Conservation (phyloP, 2,113 vertebrate species). For the Todiramphus chloris region DNA sequence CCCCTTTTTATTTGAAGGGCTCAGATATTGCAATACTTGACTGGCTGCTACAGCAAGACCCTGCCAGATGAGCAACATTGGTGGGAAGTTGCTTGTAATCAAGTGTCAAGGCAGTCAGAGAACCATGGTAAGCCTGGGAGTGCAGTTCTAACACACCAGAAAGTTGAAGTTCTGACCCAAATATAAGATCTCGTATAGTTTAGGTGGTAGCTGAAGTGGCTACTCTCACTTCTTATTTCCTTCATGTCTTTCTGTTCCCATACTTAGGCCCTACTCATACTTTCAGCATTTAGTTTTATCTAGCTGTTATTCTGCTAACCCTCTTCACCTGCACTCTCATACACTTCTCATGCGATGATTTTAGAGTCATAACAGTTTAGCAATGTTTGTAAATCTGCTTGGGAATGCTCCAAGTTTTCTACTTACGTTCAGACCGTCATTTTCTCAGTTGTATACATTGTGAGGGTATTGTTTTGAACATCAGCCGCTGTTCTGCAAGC, state of each 20-base stretch:
- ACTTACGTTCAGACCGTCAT: background rate
- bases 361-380: background rate
- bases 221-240: background rate
- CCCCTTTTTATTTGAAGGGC: background rate
- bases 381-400: background rate
- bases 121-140: fast-evolving
- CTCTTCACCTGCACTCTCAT: background rate
- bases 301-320: background rate
- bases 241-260: background rate
- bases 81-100: background rate
- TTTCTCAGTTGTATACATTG: background rate
- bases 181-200: background rate
- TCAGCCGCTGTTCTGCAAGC: background rate
- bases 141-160: background rate
- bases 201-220: background rate
- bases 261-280: background rate
- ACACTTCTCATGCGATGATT: background rate
- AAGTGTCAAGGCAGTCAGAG: background rate
- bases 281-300: background rate
- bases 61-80: background rate
- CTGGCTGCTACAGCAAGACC: background rate
- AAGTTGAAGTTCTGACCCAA: background rate
- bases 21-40: background rate
- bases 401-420: background rate
- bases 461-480: background rate